Percentiles rank a stretch among this genome's conserved stretches.
These are phyloP conservation scores for Sycophila texana DNA, from an alignment of 2,888 invertebrate species.

Conservation along the genomic window DNA sequence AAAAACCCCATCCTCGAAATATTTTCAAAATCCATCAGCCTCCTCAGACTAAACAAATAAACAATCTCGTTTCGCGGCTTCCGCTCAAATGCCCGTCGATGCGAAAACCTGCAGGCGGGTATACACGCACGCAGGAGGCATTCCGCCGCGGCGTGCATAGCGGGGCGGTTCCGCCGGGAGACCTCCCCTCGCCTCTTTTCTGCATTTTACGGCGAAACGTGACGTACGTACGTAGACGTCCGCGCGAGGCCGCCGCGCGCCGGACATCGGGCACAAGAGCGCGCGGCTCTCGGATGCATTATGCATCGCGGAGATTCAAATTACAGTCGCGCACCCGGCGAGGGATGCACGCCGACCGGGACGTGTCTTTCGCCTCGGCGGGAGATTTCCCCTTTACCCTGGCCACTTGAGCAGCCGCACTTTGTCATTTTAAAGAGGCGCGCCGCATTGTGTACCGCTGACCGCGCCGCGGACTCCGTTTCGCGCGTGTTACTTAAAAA, in stretches of 20 bases:
- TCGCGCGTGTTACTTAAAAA: too few relatives aligned
- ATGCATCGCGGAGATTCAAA: slow-evolving; percentile 34
- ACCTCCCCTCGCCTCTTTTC: not conserved
- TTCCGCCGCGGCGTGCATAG: too few relatives aligned
- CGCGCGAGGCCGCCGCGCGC: not conserved
- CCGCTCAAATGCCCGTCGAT: not conserved
- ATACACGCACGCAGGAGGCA: too few relatives aligned
- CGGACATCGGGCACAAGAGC: slow-evolving; percentile 22
- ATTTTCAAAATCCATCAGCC: too few relatives aligned
- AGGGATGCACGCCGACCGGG: slow-evolving; percentile 4
- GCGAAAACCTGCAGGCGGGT: too few relatives aligned
- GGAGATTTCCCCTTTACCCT: too few relatives aligned
- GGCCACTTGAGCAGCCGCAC: too few relatives aligned
- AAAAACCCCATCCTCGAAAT: not conserved
- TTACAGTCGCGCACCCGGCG: slow-evolving; percentile 11
- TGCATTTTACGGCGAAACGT: slow-evolving; percentile 6
- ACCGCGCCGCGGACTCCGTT: not conserved
- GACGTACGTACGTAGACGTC: not conserved
- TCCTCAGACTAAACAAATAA: too few relatives aligned
- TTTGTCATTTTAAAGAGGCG: not conserved
- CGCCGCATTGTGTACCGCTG: not conserved
- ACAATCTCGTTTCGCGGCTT: not conserved
- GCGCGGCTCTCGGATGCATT: slow-evolving; percentile 25
- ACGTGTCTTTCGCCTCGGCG: too few relatives aligned
- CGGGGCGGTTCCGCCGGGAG: too few relatives aligned